A percentile compares a stretch with the other conserved stretches of the same genome.
Conservation (phyloP, 1,140 invertebrate species). For the Oreohelix idahoensis region DNA sequence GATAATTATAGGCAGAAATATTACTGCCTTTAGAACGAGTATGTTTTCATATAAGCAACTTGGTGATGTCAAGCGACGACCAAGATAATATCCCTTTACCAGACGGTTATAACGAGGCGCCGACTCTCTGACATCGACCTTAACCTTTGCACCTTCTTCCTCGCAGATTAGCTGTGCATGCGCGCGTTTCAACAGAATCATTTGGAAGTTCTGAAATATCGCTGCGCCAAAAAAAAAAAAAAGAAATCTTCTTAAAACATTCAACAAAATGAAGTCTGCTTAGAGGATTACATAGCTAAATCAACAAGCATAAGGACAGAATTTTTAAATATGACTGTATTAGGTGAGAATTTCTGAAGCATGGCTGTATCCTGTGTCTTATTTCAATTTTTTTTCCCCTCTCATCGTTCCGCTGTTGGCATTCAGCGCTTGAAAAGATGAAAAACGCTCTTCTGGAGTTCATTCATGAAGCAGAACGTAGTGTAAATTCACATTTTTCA, state of each 20-base stretch:
- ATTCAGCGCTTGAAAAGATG: no score
- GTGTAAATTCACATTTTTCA: no score
- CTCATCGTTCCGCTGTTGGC: no score
- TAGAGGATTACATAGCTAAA: neutral
- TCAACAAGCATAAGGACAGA: neutral
- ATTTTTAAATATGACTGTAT: neutral
- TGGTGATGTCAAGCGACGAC: neutral
- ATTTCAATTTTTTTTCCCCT: no score
- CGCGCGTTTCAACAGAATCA: neutral
- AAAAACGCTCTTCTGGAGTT: no score
- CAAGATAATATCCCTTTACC: neutral
- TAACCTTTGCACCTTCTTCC: neutral
- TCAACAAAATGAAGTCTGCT: neutral
- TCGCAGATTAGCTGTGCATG: neutral
- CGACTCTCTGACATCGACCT: neutral
- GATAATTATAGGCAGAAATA: conserved; percentile 3
- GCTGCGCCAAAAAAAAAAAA: no score
- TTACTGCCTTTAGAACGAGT: conserved; percentile 4
- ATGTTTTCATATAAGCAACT: neutral
- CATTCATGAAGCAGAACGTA: no score
- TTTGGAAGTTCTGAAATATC: neutral
- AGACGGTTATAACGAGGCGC: neutral
- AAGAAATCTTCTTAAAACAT: neutral
- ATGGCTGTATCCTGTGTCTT: no score
- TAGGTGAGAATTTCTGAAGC: neutral